Conservation (phyloP, 1,140 invertebrate species). For the Leptonema lineaticorne region DNA sequence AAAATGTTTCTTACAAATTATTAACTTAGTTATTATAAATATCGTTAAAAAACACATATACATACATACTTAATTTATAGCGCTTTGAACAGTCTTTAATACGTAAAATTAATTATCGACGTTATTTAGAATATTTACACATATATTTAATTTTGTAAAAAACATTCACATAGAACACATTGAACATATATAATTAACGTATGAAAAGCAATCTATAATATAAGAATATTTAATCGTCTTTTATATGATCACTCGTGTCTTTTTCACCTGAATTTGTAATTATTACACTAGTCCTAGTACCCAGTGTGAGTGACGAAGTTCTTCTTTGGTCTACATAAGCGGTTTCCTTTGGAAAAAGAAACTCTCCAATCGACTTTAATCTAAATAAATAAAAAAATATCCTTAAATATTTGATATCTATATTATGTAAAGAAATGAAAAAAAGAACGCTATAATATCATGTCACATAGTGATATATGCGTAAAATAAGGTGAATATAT, state of each 20-base stretch:
- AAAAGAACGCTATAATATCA: not conserved
- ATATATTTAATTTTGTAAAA: too few species aligned
- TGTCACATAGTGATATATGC: not conserved
- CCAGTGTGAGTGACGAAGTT: not conserved
- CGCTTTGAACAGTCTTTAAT: too few species aligned
- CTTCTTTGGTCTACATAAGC: slow-evolving; percentile 4
- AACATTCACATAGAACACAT: too few species aligned
- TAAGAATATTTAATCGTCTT: slow-evolving; percentile 1
- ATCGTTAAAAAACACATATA: too few species aligned
- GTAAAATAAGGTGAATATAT: not conserved
- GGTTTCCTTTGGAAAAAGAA: slow-evolving; percentile 21
- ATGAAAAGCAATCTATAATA: too few species aligned
- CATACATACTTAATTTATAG: too few species aligned
- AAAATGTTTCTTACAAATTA: too few species aligned
- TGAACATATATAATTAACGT: too few species aligned
- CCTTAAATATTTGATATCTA: not conserved
- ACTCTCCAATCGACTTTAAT: slow-evolving; percentile 24
- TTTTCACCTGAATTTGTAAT: not conserved
- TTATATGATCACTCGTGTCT: not conserved
- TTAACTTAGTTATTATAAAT: too few species aligned
- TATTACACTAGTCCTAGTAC: not conserved
- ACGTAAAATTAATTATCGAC: too few species aligned
- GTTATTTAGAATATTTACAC: too few species aligned
- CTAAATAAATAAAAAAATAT: slow-evolving; percentile 15
- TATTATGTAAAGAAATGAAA: not conserved